Evolutionary conservation across 2,888 invertebrate species (phyloP), one percentile per base, ranked within the genome.

Genomic region (Eupithecia centaureata): DNA sequence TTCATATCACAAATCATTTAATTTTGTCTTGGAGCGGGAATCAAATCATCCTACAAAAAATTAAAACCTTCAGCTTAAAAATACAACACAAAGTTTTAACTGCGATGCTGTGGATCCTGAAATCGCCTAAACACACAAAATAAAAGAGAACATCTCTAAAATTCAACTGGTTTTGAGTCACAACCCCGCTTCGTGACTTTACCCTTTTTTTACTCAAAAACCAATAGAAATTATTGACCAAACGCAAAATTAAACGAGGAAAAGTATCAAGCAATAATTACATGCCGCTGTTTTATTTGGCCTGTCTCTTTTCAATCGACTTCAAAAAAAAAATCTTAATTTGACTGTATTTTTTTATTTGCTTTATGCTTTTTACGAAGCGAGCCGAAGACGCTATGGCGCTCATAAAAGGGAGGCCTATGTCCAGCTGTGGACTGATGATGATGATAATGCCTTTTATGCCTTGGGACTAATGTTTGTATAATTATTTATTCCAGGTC

Each of bases 111-210:
- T 27, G 2, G 13, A 28, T 28, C 54, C 54, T n/a, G n/a, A 56
- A 56, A 28, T 56, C 30, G 15, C 30, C 54, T 56, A 56, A 56
- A 56, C 54, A 56, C 15, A 56, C 54, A 56, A 28, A 27, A n/a
- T 47, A 28, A 56, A 54, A 56, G 30, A 12, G 15, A 56, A n/a
- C n/a, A 56, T 30, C 54, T 56, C 5, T 18, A 28, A n/a, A 18
- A 28, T 56, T 56, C 28, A 56, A 56, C 30, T 56, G 54, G 54
- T 28, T 52, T 27, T 27, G 13, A 25, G 27, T 15, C 5, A 13
- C 7, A 27, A 27, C 15, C 1, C n/a, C n/a, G 54, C 22, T 47
- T 22, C 22, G 10, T 47, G 47, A 47, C 22, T 47, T 47, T 18
- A 10, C 42, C 15, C 22, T 18, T 47, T 1, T 47, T 47, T 47